Base-by-base conservation (phyloP, 2,888 invertebrate genomes). In the Cetonia aurata region DNA sequence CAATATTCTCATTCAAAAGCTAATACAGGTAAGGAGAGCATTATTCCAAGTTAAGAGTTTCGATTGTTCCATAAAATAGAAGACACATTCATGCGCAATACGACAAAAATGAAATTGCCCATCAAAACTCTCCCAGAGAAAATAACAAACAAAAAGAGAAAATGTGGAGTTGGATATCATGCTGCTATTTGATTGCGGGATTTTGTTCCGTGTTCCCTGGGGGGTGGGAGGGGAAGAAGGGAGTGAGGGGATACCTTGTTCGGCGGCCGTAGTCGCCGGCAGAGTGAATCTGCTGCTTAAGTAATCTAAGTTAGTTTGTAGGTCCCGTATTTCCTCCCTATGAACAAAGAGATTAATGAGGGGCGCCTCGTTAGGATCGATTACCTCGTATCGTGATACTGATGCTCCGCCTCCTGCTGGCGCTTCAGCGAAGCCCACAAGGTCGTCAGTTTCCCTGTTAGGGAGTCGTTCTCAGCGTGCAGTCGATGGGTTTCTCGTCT, bases 251-350 rank as follows among this genome's bases (percentile, higher is more conserved):
- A 72, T 81, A 82, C 82, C 82, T 82, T 79, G 77, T 71, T 76
- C 73, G 79, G 73, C 68, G 80, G 74, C 70, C 60, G 73, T 70
- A 73, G 76, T 77, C 74, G 73, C 72, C 78, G 82, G 79, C 76
- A 80, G 81, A 79, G 75, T 81, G 78, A 84, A 81, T 76, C 79
- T 85, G 83, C 81, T 85, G 83, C 82, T 85, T 82, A 92, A 87
- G 82, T 85, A 88, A 82, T 90, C 89, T 92, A 92, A 88, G 89
- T 90, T 92, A 90, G 87, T 91, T 89, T 92, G 92, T 90, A 92
- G 88, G 88, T 88, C 89, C 89, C 89, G 92, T 91, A 92, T 89
- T 88, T 92, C 92, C 89, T 92, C 87, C 88, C 91, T 91, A 88
- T 83, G 86, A 85, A 82, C 46, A 31, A 60, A 13, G 60, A 83